These are phyloP conservation scores for Drosophila watanabei DNA, from an alignment of 1,140 invertebrate genomes.

Conservation along the genomic window DNA sequence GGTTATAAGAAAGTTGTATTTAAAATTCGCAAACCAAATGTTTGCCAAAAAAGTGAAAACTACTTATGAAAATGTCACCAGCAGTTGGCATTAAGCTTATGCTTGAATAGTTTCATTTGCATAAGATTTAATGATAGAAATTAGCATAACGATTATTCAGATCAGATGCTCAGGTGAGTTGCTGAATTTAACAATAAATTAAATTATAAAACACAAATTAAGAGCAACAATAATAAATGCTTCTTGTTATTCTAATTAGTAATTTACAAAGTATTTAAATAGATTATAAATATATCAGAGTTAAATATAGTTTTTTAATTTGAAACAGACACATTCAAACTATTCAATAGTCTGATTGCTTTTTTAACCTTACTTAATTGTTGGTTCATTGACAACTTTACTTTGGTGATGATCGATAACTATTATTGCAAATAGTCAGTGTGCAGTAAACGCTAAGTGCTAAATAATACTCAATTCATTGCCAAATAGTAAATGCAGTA, in stretches of 20 bases:
- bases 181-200: background rate
- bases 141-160: conserved; percentile 1
- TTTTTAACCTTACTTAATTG: conserved; percentile 7
- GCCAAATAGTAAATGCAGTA: conserved; percentile 4
- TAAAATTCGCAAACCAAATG: conserved; percentile 5
- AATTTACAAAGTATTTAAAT: background rate
- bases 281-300: too few relatives aligned
- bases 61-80: conserved; percentile 2
- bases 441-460: conserved; percentile 13
- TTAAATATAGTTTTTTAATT: background rate
- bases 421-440: conserved; percentile 4
- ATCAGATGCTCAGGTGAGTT: background rate
- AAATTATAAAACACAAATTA: background rate
- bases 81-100: background rate
- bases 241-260: background rate
- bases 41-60: conserved; percentile 19
- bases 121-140: background rate
- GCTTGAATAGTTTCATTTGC: conserved; percentile 10
- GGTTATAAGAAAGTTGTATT: conserved; percentile 11
- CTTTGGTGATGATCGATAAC: conserved; percentile 1
- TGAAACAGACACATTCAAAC: background rate
- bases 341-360: background rate
- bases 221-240: background rate
- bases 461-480: conserved; percentile 2
- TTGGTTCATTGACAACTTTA: conserved; percentile 5